These are phyloP conservation scores for Apamea monoglypha DNA, from an alignment of 2,888 invertebrate genomes.

Conservation along the genomic window DNA sequence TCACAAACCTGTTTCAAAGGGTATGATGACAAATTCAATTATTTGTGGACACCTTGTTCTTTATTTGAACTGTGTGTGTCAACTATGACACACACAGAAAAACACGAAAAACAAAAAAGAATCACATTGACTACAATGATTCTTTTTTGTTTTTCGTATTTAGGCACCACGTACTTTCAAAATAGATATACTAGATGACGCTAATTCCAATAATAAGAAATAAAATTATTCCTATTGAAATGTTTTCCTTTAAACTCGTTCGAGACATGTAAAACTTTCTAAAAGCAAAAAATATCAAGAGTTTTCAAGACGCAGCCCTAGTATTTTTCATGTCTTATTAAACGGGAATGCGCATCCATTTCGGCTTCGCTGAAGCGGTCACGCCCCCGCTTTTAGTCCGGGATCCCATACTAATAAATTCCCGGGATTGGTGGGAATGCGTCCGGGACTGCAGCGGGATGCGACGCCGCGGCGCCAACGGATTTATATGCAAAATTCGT, in stretches of 20 bases:
- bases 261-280: too few species aligned
- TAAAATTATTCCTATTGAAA: too few species aligned
- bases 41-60: not conserved
- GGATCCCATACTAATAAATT: conserved; percentile 75
- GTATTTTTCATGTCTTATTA: conserved; percentile 68
- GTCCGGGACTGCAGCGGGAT: conserved; percentile 72
- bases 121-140: too few species aligned
- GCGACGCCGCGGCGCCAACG: conserved; percentile 78
- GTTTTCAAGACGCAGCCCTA: conserved; percentile 28
- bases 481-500: conserved; percentile 78
- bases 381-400: conserved; percentile 63
- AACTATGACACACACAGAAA: too few species aligned
- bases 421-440: conserved; percentile 69
- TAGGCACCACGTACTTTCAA: not conserved
- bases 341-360: conserved; percentile 69
- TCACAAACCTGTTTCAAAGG: not conserved
- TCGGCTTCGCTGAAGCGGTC: conserved; percentile 58
- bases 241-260: not conserved
- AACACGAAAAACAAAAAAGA: too few species aligned
- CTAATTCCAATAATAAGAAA: not conserved
- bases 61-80: not conserved
- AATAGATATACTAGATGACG: not conserved
- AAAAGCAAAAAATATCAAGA: not conserved
- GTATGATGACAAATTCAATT: not conserved
- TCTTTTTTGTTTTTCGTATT: not conserved